Evolutionary conservation across 2,797 vertebrate genomes (phyloP).

Genomic region (Hyperoplus lanceolatus): DNA sequence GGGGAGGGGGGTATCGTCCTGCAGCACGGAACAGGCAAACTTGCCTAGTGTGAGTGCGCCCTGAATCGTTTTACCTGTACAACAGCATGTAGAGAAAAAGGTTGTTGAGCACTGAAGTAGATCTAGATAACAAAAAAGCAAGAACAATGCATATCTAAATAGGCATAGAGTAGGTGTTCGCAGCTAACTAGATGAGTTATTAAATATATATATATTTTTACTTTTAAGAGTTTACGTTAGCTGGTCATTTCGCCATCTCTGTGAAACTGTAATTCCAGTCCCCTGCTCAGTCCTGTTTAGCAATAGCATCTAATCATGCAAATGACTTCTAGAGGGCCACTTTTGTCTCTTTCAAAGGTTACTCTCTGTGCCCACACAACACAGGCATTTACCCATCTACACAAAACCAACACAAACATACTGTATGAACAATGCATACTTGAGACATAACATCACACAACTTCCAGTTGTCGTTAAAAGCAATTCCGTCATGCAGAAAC

Average conservation of each 20-base stretch:
- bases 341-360: constrained; percentile 66
- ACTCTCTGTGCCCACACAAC: constrained; percentile 21
- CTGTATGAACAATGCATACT: constrained; percentile 31
- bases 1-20: no score
- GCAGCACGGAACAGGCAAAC: no score
- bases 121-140: not conserved
- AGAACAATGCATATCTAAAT: constrained; percentile 15
- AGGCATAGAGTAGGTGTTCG: constrained; percentile 9
- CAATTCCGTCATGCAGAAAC: constrained; percentile 60
- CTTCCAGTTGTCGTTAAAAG: constrained; percentile 65
- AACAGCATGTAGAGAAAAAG: not conserved
- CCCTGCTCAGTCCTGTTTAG: constrained; percentile 50
- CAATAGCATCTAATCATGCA: constrained; percentile 78
- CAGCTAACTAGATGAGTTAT: no score
- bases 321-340: constrained; percentile 72
- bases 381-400: constrained; percentile 10
- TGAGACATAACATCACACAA: constrained; percentile 35
- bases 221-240: constrained; percentile 16
- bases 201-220: no score
- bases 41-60: no score
- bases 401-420: constrained; percentile 24
- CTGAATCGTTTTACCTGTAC: not conserved
- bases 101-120: not conserved
- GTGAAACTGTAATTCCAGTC: constrained; percentile 59
- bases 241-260: constrained; percentile 41